Percentiles rank a stretch among this genome's conserved stretches.
Conservation (phyloP, 2,797 vertebrate genomes). For the Notolabrus celidotus region DNA sequence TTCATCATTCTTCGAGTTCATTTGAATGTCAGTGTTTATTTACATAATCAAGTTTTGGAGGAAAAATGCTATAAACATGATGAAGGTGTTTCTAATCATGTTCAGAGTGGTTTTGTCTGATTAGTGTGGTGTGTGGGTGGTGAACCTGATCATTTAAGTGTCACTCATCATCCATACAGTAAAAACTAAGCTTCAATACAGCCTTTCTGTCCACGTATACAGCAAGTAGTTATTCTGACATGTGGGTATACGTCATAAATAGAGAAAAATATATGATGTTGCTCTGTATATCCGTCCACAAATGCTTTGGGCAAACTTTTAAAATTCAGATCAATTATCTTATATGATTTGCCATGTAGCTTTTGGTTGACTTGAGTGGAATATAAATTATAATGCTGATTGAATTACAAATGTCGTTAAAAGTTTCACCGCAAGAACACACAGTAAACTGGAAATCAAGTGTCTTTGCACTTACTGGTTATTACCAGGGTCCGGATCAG, state of each 20-base stretch:
- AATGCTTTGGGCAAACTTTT: slow-evolving; percentile 7
- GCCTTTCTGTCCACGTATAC: slow-evolving; percentile 12
- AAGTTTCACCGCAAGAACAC: slow-evolving; percentile 29
- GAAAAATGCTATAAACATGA: slow-evolving; percentile 35
- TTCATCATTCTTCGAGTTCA: slow-evolving; percentile 64
- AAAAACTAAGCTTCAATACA: slow-evolving; percentile 23
- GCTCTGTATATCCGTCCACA: slow-evolving; percentile 2
- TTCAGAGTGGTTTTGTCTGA: slow-evolving; percentile 39
- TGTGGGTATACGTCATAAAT: slow-evolving; percentile 11
- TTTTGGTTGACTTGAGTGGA: slow-evolving; percentile 24
- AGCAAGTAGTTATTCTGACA: slow-evolving; percentile 17
- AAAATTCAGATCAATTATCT: slow-evolving; percentile 18
- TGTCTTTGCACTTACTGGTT: slow-evolving; percentile 4
- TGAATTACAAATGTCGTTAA: slow-evolving; percentile 20
- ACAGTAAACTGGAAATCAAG: slow-evolving; percentile 34
- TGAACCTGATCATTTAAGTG: slow-evolving; percentile 49
- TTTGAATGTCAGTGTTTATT: slow-evolving; percentile 75
- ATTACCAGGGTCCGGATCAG: slow-evolving; percentile 23
- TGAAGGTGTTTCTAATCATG: slow-evolving; percentile 52
- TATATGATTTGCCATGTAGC: slow-evolving; percentile 30
- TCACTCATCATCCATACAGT: slow-evolving; percentile 19
- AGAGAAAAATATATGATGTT: slow-evolving; percentile 28
- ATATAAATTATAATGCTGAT: slow-evolving; percentile 23
- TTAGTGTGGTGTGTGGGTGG: slow-evolving; percentile 28
- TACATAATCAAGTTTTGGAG: slow-evolving; percentile 66